These are phyloP conservation scores for Ceratosolen solmsi DNA, from an alignment of 1,140 invertebrate species.

Conservation along the genomic window DNA sequence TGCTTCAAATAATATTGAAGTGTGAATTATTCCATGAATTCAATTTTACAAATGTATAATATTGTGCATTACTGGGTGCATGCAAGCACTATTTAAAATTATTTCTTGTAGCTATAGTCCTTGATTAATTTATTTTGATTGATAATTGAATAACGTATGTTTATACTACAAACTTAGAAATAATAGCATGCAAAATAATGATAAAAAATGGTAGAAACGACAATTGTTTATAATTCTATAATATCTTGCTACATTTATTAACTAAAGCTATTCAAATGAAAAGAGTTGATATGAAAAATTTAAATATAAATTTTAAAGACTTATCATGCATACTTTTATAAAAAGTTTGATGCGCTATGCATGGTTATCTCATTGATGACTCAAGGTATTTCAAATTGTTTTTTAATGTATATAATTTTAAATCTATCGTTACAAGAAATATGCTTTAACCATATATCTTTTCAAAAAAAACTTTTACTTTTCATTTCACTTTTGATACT, in stretches of 20 bases:
- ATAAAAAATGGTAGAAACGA: not conserved
- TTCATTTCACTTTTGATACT: slow-evolving; percentile 3
- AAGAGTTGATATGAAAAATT: not conserved
- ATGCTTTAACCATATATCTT: too few relatives aligned
- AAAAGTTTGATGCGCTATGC: not conserved
- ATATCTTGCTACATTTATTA: slow-evolving; percentile 12
- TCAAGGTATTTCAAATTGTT: not conserved
- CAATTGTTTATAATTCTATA: slow-evolving; percentile 17
- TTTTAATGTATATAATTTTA: not conserved
- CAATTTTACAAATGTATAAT: slow-evolving; percentile 1
- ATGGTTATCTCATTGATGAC: not conserved
- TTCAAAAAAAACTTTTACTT: not conserved
- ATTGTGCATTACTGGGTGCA: not conserved
- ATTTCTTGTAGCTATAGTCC: not conserved
- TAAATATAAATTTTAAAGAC: slow-evolving; percentile 2
- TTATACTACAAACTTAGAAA: slow-evolving; percentile 25
- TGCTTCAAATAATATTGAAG: not conserved
- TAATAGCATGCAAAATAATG: slow-evolving; percentile 39
- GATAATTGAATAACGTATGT: not conserved
- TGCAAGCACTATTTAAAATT: slow-evolving; percentile 10
- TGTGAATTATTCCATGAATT: not conserved
- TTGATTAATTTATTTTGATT: not conserved
- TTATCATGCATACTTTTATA: slow-evolving; percentile 32
- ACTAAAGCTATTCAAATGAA: not conserved
- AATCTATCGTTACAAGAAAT: not conserved